These are phyloP conservation scores for Sander lucioperca DNA, from an alignment of 2,113 vertebrate species.

Conservation along the genomic window DNA sequence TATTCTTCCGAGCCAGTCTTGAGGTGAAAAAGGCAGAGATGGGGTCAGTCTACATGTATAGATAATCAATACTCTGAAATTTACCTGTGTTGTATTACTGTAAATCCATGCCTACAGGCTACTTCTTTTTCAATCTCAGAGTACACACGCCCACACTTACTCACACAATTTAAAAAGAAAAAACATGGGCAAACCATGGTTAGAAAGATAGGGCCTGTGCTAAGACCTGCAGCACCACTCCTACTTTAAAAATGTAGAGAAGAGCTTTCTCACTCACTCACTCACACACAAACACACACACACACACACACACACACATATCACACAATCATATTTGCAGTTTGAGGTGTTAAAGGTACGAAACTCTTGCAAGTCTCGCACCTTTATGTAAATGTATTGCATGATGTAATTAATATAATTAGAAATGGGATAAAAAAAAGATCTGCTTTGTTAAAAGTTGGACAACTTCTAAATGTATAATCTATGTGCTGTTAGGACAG, in stretches of 20 bases:
- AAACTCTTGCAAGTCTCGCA: neutral
- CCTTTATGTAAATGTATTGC: neutral
- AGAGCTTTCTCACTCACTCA: neutral
- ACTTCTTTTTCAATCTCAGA: conserved; percentile 50
- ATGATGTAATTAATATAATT: neutral
- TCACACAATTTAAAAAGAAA: conserved; percentile 38
- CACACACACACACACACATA: conserved; percentile 1
- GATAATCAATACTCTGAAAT: conserved; percentile 4
- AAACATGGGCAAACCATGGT: conserved; percentile 51
- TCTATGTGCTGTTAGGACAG: neutral
- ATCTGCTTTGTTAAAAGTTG: neutral
- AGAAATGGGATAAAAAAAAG: neutral
- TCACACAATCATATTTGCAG: neutral
- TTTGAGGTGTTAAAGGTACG: no score
- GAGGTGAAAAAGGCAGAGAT: conserved; percentile 23
- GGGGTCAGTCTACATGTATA: conserved; percentile 17
- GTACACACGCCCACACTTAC: conserved; percentile 46
- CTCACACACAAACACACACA: neutral
- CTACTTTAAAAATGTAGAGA: conserved; percentile 5
- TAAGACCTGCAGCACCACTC: conserved; percentile 59
- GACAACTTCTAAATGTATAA: conserved; percentile 1
- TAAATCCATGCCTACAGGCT: conserved; percentile 60
- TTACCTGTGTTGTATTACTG: conserved; percentile 25
- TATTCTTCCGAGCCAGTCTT: conserved; percentile 51
- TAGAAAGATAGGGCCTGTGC: conserved; percentile 53